These are phyloP conservation scores for Corvus cornix DNA, from an alignment of 2,113 vertebrate species.

Conservation along the genomic window DNA sequence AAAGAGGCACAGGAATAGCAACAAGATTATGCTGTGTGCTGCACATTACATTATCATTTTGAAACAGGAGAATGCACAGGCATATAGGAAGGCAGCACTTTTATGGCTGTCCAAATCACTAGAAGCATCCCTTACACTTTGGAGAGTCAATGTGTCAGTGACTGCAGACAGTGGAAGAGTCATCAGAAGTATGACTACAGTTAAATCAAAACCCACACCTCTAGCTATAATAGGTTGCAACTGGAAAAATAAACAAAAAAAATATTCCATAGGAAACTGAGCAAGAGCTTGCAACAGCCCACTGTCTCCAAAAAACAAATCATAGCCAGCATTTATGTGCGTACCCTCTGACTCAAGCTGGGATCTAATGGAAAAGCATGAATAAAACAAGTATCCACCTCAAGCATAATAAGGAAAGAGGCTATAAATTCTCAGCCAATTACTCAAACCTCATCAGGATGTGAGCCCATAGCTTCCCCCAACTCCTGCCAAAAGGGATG, in stretches of 20 bases:
- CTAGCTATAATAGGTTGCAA: neutral
- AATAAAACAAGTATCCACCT: neutral
- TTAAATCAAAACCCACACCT: neutral
- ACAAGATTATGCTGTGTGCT: neutral
- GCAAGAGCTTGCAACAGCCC: neutral
- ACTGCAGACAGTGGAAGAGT: neutral
- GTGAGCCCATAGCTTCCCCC: neutral
- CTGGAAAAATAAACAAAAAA: neutral
- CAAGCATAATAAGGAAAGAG: neutral
- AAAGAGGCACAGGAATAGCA: neutral
- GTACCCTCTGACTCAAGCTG: constrained; percentile 30
- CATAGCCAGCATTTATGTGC: neutral
- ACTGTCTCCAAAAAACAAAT: neutral
- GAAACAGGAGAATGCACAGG: neutral
- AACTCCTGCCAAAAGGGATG: neutral
- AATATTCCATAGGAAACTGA: neutral
- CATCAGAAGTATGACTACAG: neutral
- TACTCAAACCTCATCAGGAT: constrained; percentile 27
- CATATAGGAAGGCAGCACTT: neutral
- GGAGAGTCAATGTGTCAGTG: neutral
- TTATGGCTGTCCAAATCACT: neutral
- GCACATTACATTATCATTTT: neutral
- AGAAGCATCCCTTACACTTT: neutral
- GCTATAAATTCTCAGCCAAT: neutral
- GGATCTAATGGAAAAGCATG: neutral